Base-by-base conservation (phyloP, 2,888 invertebrate species). In the Nomada hirtipes region DNA sequence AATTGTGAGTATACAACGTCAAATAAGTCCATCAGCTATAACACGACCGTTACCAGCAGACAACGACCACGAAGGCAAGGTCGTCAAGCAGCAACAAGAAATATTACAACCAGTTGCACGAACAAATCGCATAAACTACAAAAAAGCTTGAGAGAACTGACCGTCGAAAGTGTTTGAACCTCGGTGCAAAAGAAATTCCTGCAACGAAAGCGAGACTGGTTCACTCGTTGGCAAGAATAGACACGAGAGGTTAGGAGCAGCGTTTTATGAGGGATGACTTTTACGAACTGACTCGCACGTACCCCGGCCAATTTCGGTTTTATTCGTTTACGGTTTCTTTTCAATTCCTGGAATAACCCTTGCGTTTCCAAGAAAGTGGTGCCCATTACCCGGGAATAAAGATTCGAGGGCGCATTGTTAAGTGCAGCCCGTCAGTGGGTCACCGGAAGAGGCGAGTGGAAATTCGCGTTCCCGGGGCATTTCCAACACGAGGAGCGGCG, bases 291-390 rank as follows among this genome's bases (percentile, higher is more conserved):
- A 52, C 53, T 55, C 44, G 69, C 50, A 50, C 72, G 61, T 74
- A 44, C 13, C 70, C 65, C 76, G 67, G 23, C 82, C 85, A 87
- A 85, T 87, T 52, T 84, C 82, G 72, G 78, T 87, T 89, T 90
- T 89, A 90, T 89, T 87, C 89, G 82, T 90, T 90, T 89, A 89
- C 79, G 82, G 78, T 59, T 72, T 77, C 83, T 78, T 70, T 79
- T 80, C 78, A n/a, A 79, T 84, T 83, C 82, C 74, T 69, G 86
- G 82, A 87, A 86, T 90, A 91, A 91, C 90, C 89, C 91, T 91
- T 91, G 86, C 89, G 86, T 63, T 89, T 89, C 88, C 76, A 44
- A 73, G 86, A 86, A 87, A 82, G 82, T 63, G 82, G 76, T 63
- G 70, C 73, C 83, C 76, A 83, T 83, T 87, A 85, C 83, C 82